These are phyloP conservation scores for Drosophila robusta DNA, from an alignment of 2,888 invertebrate species.

Conservation along the genomic window DNA sequence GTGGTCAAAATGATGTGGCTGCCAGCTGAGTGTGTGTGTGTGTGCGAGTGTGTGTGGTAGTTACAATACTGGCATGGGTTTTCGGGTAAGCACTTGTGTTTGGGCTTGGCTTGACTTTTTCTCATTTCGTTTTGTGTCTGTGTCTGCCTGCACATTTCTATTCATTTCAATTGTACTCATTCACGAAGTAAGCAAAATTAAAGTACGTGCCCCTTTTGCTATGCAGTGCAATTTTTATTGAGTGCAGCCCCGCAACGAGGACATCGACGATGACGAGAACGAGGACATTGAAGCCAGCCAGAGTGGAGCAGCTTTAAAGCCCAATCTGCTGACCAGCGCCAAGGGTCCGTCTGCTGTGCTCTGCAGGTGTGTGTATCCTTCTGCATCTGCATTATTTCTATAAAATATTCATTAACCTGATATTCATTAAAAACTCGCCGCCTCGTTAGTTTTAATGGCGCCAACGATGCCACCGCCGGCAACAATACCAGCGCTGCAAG, in stretches of 20 bases:
- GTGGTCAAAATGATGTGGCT: slow-evolving; percentile 22
- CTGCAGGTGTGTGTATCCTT: background rate
- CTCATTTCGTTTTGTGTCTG: slow-evolving; percentile 22
- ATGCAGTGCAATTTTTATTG: slow-evolving; percentile 76
- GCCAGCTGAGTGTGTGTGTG: background rate
- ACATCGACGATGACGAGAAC: slow-evolving; percentile 3
- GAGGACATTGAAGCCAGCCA: background rate
- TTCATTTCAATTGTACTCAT: slow-evolving; percentile 76
- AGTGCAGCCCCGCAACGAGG: slow-evolving; percentile 31
- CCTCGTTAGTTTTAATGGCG: slow-evolving; percentile 71
- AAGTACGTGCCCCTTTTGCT: slow-evolving; percentile 72
- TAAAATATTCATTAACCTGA: slow-evolving; percentile 77
- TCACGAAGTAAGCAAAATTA: slow-evolving; percentile 78
- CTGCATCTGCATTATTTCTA: slow-evolving; percentile 34
- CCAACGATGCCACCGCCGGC: slow-evolving; percentile 33
- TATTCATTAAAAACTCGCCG: slow-evolving; percentile 68
- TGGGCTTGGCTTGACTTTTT: slow-evolving; percentile 3
- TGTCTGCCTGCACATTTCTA: slow-evolving; percentile 53
- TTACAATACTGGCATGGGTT: background rate
- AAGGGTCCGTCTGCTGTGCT: no score
- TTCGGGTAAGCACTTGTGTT: background rate
- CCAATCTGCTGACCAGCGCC: no score
- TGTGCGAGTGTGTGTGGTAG: background rate
- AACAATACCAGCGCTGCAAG: slow-evolving; percentile 10
- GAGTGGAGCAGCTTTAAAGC: no score